Evolutionary conservation across 1,140 invertebrate species (phyloP), one percentile per base, ranked within the genome.

Genomic region (Drosophila simulans): DNA sequence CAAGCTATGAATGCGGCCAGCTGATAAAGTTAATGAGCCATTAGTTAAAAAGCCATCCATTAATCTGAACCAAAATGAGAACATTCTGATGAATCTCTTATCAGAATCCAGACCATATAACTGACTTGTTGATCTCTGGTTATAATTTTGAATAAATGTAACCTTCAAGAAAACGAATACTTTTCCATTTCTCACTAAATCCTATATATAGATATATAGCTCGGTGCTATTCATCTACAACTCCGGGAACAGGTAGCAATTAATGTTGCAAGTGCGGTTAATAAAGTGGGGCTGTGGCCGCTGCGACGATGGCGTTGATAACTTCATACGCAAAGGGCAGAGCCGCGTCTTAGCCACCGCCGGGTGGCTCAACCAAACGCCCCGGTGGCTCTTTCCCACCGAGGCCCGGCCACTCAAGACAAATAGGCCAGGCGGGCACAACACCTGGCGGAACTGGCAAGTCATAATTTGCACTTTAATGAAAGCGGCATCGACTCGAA

Each of bases 381-480:
- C 25, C 27, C 60, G 15, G 49, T 22, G 42, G 27, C 52, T 68
- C 49, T 56, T 54, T 69, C 64, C 34, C 66, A 55, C 27, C 34
- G 20, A 37, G 51, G 64, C 60, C 40, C 35, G 40, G 58, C 58
- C 62, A 69, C 69, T 77, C 75, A 89, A 89, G 84, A 89, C 84
- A 89, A 89, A 89, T 89, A 80, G 84, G 80, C 77, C 77, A 80
- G 85, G 84, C 80, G 64, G 64, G 64, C 74, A 70, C 85, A 88
- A 89, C 84, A 89, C 84, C 84, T 89, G 84, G 84, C 84, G 84
- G 84, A 89, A 89, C 84, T 89, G 84, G 76, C 84, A 77, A 89
- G 80, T 89, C 84, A 89, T 89, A 89, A 89, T 89, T 89, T 89
- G 84, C 84, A 89, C 84, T 89, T 89, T 90, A 89, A 89, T 89